Evolutionary conservation across 2,113 vertebrate species (phyloP).

Genomic region (Piaya cayana): DNA sequence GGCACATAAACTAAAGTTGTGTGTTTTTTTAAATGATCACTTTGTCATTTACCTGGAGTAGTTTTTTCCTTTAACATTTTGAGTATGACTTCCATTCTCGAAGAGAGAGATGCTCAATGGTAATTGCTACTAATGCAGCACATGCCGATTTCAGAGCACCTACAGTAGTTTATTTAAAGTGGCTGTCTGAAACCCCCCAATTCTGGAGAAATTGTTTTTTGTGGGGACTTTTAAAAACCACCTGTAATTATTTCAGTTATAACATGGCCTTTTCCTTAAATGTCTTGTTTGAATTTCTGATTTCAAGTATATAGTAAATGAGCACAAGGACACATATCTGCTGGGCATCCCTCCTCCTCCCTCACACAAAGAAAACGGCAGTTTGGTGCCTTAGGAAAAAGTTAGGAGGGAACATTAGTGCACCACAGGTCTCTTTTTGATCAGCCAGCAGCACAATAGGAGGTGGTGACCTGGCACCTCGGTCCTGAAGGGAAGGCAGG

Average conservation of each 20-base stretch:
- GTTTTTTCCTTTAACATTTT: slow-evolving; percentile 21
- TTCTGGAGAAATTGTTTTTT: not conserved
- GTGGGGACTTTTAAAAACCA: not conserved
- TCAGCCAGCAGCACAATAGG: not conserved
- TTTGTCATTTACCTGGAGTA: not conserved
- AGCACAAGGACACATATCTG: not conserved
- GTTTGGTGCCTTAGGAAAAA: not conserved
- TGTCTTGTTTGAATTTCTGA: not conserved
- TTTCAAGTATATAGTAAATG: not conserved
- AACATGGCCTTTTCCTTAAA: not conserved
- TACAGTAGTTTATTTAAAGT: not conserved
- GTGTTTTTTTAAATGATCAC: slow-evolving; percentile 15
- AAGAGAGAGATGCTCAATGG: not conserved
- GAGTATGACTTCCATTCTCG: not conserved
- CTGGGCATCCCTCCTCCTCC: not conserved
- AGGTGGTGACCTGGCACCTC: not conserved
- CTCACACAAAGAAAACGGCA: not conserved
- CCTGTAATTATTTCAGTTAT: not conserved
- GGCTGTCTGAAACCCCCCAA: not conserved
- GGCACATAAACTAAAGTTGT: not conserved
- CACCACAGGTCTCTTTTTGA: not conserved
- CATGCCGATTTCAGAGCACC: not conserved
- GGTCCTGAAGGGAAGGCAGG: not conserved
- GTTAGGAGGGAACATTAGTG: not conserved
- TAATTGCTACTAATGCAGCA: not conserved